Evolutionary conservation across 1,140 invertebrate genomes (phyloP).

Genomic region (Tachypleus tridentatus): DNA sequence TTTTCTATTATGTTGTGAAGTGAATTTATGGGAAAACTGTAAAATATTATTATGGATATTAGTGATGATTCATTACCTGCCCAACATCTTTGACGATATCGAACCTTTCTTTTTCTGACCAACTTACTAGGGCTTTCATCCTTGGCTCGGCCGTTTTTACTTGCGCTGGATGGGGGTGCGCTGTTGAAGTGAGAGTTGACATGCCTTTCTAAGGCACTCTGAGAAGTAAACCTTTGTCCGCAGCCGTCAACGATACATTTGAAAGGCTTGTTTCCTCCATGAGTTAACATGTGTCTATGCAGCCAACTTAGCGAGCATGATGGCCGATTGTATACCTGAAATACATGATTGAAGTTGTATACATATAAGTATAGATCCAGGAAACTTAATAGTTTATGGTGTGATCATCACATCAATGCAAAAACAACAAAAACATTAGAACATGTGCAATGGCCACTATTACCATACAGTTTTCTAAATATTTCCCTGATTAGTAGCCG

Average conservation of each 20-base stretch:
- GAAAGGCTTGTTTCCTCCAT: conserved; percentile 80
- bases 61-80: conserved; percentile 3
- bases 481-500: no score
- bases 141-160: conserved; percentile 4
- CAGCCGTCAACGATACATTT: conserved; percentile 90
- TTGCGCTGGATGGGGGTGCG: conserved; percentile 19
- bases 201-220: conserved; percentile 77
- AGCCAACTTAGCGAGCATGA: conserved; percentile 86
- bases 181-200: conserved; percentile 83
- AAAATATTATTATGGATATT: no score
- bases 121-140: conserved; percentile 11
- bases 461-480: no score
- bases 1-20: no score
- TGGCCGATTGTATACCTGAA: conserved; percentile 59
- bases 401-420: no score
- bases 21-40: no score
- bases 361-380: no score
- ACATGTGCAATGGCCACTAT: no score
- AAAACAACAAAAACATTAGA: no score
- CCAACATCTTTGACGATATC: conserved; percentile 11
- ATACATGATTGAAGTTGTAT: background rate
- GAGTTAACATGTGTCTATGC: conserved; percentile 71
- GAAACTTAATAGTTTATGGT: no score
- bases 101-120: conserved; percentile 12
- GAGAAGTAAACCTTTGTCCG: conserved; percentile 76